Evolutionary conservation across 2,888 invertebrate genomes (phyloP), one percentile per base, ranked within the genome.

Genomic region (Pyrochroa serraticornis): DNA sequence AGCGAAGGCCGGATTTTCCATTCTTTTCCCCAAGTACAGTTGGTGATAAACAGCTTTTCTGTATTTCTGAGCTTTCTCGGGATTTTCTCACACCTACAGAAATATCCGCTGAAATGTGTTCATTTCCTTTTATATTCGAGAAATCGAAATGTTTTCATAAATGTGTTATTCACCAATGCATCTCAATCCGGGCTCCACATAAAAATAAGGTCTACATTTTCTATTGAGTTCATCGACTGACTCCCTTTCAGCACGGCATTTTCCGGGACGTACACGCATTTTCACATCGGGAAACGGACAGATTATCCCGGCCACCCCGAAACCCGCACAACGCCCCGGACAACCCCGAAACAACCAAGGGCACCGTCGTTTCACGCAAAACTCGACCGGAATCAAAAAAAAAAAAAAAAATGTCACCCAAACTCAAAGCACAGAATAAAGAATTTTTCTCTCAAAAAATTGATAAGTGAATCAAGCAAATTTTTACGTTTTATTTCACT

Each of bases 21-120:
- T 60, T 56, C 52, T 61, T 62, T 62, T 60, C 42, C 50, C 57
- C 47, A 49, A 61, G 64, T 56, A 62, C 55, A 53, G 55, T 56
- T 54, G 59, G 53, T 65, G 67, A 69, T 69, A 69, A 69, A 69
- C 69, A 66, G 69, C 69, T 67, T 68, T 64, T 61, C 64, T 63
- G 63, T 63, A 68, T 66, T 69, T 69, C 63, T 65, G 63, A 59
- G 65, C 67, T 63, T 68, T 67, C 67, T 67, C 67, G 58, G 68
- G 68, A 66, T 67, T 69, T 69, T 67, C 68, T 64, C 67, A 65
- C 65, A 56, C 58, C 65, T 56, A 60, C 58, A 52, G 59, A 63
- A 68, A 69, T 66, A 69, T 69, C 66, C 67, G 61, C 47, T 62
- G 63, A 63, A 67, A 69, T 67, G 65, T 66, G 67, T 66, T 69